Percentiles rank a stretch among this genome's conserved stretches.
Evolutionary conservation across 2,797 vertebrate species (phyloP).

Genomic region (Gephyroberyx darwinii): DNA sequence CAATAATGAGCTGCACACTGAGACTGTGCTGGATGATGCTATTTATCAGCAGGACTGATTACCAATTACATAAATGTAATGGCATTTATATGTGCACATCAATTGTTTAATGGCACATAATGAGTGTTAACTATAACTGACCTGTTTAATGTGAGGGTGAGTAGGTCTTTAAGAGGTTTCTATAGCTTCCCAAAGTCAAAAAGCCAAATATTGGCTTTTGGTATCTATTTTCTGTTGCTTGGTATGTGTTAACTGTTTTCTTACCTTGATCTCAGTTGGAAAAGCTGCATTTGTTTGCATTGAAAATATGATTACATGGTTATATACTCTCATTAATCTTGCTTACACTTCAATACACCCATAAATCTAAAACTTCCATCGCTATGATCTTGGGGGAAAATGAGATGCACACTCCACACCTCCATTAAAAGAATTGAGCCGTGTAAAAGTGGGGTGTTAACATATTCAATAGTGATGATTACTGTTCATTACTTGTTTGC

Average conservation of each 20-base stretch:
- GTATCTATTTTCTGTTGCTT: not conserved
- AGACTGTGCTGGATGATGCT: not conserved
- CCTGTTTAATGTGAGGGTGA: no score
- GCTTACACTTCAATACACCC: conserved; percentile 5
- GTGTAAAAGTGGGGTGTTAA: conserved; percentile 15
- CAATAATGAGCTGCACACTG: conserved; percentile 5
- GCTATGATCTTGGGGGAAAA: conserved; percentile 9
- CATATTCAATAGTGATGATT: conserved; percentile 36
- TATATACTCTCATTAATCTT: conserved; percentile 24
- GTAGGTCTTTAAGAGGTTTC: conserved; percentile 1
- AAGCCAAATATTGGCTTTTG: conserved; percentile 2
- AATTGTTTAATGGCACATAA: conserved; percentile 13
- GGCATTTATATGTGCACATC: conserved; percentile 5
- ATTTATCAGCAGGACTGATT: conserved; percentile 16
- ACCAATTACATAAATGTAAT: conserved; percentile 6
- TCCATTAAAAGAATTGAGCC: conserved; percentile 17
- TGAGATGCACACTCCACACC: conserved; percentile 23
- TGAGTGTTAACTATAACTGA: not conserved
- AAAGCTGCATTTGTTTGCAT: no score
- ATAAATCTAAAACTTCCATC: conserved; percentile 13
- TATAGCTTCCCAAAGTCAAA: conserved; percentile 2
- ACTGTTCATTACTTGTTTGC: conserved; percentile 34
- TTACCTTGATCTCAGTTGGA: conserved; percentile 32
- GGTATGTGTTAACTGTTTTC: not conserved
- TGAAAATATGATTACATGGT: not conserved